These are phyloP conservation scores for Matsumurasca onukii DNA, from an alignment of 1,140 invertebrate genomes.

Conservation along the genomic window DNA sequence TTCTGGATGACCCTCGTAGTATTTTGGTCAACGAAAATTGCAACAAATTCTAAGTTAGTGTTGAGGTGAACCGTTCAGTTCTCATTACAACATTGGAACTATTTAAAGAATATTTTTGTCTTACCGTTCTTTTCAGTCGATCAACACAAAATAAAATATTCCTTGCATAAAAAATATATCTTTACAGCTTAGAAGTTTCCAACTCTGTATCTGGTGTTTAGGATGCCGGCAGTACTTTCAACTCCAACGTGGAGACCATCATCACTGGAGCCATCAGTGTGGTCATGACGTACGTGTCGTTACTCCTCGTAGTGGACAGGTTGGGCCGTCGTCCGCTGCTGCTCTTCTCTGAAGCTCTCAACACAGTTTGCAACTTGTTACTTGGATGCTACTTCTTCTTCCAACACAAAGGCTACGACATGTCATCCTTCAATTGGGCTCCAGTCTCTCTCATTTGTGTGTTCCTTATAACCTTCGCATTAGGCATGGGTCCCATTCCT, in stretches of 20 bases:
- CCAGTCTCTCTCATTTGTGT: constrained; percentile 69
- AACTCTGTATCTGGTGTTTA: too few species aligned
- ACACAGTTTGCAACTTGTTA: constrained; percentile 60
- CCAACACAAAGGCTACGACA: constrained; percentile 51
- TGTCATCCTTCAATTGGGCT: constrained; percentile 61
- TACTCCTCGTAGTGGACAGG: constrained; percentile 65
- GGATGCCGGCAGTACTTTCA: constrained; percentile 57
- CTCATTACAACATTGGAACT: too few species aligned
- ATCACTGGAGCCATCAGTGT: constrained; percentile 79
- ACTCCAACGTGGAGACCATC: constrained; percentile 60
- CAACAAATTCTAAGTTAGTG: too few species aligned
- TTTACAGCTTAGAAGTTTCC: too few species aligned
- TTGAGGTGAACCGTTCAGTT: too few species aligned
- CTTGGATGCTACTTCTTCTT: constrained; percentile 66
- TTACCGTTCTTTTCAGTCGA: too few species aligned
- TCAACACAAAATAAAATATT: too few species aligned
- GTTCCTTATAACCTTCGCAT: constrained; percentile 73
- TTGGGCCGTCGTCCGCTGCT: constrained; percentile 71
- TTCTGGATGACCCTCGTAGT: too few species aligned
- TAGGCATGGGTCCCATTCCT: constrained; percentile 77
- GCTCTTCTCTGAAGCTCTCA: constrained; percentile 59
- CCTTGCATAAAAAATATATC: too few species aligned
- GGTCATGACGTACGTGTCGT: constrained; percentile 64
- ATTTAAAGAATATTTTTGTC: too few species aligned
- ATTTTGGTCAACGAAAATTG: too few species aligned